Base-by-base conservation (phyloP, 1,140 invertebrate genomes). In the Thereuonema tuberculata region DNA sequence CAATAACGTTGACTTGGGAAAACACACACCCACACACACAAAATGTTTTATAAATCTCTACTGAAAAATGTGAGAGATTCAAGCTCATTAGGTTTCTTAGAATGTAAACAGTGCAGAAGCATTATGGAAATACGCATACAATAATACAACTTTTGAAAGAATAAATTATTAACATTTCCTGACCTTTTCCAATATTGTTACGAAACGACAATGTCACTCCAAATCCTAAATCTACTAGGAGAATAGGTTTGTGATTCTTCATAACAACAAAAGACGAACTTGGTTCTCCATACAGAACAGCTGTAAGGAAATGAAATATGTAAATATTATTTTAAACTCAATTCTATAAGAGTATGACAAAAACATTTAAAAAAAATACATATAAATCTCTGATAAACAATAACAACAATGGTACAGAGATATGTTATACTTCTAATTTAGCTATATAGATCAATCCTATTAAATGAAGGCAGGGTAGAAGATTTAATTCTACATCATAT, bases 171-270 rank as follows among this genome's bases (percentile, higher is more conserved):
- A n/a, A n/a, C n/a, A n/a, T n/a, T n/a, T n/a, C 9, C 17, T 24
- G 48, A 50, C 17, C 23, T 49, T 12, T 50, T 27, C 49, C 50
- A 31, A 54, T 17, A 21, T 43, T 3, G n/a, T 54, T 29, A 5
- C 17, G 9, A 47, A 21, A 54, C 2, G 48, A 54, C 3, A 12
- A 24, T 9, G 43, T 27, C 3, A 60, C 52, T 2, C 59, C 59
- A 54, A 60, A 60, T 60, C 59, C 59, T 5, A 60, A 20, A 37
- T 60, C 59, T 9, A 60, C 59, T 31, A 60, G n/a, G 9, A 60
- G 27, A 21, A 60, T 2, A 5, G 50, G 50, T 37, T 60, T 54
- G 17, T 28, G n/a, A 9, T 54, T 17, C 9, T 60, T 23, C 48
- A 60, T 5, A 5, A 60, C 2, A n/a, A 54, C 59, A 37, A 60